Percentiles rank a stretch among this genome's conserved stretches.
These are phyloP conservation scores for Platycheirus albimanus DNA, from an alignment of 2,888 invertebrate species.

Conservation along the genomic window DNA sequence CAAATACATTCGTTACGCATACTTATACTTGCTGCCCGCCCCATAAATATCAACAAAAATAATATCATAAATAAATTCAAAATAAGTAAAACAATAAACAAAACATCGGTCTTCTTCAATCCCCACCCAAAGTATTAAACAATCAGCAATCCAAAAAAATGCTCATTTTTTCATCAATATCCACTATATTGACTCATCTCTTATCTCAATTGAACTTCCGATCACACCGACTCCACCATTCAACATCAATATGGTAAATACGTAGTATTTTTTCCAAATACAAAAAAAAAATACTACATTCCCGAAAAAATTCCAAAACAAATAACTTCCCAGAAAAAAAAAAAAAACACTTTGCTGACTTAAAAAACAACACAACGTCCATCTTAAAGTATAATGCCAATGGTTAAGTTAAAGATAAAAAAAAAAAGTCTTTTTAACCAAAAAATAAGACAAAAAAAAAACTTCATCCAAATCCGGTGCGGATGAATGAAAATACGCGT, in stretches of 20 bases:
- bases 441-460: constrained; percentile 48
- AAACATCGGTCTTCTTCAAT: too few relatives aligned
- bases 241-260: constrained; percentile 53
- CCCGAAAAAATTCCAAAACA: constrained; percentile 48
- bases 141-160: neutral
- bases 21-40: too few relatives aligned
- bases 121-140: neutral
- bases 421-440: constrained; percentile 19
- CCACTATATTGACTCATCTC: constrained; percentile 46
- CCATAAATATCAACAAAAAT: too few relatives aligned
- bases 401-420: constrained; percentile 33
- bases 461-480: constrained; percentile 68
- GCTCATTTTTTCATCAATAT: constrained; percentile 15
- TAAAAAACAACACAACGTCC: constrained; percentile 35
- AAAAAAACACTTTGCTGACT: constrained; percentile 15
- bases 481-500: constrained; percentile 77
- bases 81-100: too few relatives aligned
- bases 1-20: too few relatives aligned
- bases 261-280: constrained; percentile 20
- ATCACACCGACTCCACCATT: constrained; percentile 42
- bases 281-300: constrained; percentile 27
- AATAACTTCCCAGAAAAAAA: constrained; percentile 62
- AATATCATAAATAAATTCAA: too few relatives aligned
- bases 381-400: constrained; percentile 48
- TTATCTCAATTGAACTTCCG: constrained; percentile 61